Base-by-base conservation (phyloP, 2,888 invertebrate genomes). In the Caenorhabditis uteleia region DNA sequence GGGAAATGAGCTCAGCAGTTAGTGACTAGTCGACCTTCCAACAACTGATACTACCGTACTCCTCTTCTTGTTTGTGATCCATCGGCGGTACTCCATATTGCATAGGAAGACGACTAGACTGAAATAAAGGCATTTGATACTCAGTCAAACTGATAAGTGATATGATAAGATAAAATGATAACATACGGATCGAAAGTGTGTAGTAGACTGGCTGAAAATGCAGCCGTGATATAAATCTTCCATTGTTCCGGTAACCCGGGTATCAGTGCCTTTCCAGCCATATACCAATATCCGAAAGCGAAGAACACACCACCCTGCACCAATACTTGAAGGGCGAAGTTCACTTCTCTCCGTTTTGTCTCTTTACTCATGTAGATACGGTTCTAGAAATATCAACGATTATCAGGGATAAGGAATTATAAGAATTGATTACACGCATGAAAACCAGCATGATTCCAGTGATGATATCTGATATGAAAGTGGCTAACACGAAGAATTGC, bases 131-230 rank as follows among this genome's bases (percentile, higher is more conserved):
- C n/a, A n/a, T n/a, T n/a, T n/a, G n/a, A n/a, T n/a, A n/a, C n/a
- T n/a, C n/a, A n/a, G n/a, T n/a, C n/a, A n/a, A n/a, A n/a, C n/a
- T n/a, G n/a, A n/a, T n/a, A n/a, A n/a, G n/a, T n/a, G n/a, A 18
- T 12, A 10, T 10, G 20, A 4, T 20, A 20, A 20, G 16, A 20
- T 20, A 6, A n/a, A 36, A 10, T 20, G 20, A 5, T 6, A 23
- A 59, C 58, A 27, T 38, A 59, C 59, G 59, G 59, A 47, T 59
- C 59, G 38, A 59, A 53, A 8, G 48, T 20, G 14, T 53, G 51
- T n/a, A 59, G 36, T n/a, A 59, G 20, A 23, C 53, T 59, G 18
- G 53, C 20, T 2, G 53, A 47, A 27, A 59, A 59, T 2, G 53
- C 42, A 6, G 47, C 53, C 8, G 59, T 53, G 31, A 51, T 53